These are phyloP conservation scores for Meriones psammophilus DNA, from an alignment of 2,797 vertebrate species.

Conservation along the genomic window DNA sequence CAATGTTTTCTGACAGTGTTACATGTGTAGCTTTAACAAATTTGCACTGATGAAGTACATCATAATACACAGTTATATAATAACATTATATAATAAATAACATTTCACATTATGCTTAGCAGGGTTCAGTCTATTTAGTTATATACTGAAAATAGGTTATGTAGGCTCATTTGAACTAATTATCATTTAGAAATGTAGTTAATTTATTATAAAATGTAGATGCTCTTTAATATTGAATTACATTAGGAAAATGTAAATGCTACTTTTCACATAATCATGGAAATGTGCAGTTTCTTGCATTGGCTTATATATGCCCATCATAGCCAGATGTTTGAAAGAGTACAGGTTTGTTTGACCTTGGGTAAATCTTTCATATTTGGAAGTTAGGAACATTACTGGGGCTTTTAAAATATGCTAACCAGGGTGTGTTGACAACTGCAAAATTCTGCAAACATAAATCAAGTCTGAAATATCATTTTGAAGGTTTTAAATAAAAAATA, in stretches of 20 bases:
- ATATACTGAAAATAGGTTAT: background rate
- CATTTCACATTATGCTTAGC: background rate
- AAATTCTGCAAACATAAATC: background rate
- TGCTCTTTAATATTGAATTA: constrained; percentile 38
- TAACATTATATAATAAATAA: background rate
- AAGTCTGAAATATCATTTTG: background rate
- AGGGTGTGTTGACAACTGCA: background rate
- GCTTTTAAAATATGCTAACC: background rate
- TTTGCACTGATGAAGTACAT: background rate
- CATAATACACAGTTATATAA: background rate
- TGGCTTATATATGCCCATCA: background rate
- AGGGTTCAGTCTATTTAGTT: background rate
- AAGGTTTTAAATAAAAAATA: background rate
- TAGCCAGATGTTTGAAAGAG: background rate
- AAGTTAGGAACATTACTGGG: background rate
- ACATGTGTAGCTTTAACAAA: background rate
- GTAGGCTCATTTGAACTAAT: background rate
- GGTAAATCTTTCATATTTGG: background rate
- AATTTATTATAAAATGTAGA: background rate
- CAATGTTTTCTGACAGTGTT: background rate
- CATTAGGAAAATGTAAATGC: background rate
- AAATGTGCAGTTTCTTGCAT: background rate
- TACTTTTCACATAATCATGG: background rate
- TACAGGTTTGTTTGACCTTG: background rate
- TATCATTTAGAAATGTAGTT: background rate